phyloP scores from a whole-genome alignment of 2,113 vertebrate genomes.

The Hypomesus transpacificus region DNA sequence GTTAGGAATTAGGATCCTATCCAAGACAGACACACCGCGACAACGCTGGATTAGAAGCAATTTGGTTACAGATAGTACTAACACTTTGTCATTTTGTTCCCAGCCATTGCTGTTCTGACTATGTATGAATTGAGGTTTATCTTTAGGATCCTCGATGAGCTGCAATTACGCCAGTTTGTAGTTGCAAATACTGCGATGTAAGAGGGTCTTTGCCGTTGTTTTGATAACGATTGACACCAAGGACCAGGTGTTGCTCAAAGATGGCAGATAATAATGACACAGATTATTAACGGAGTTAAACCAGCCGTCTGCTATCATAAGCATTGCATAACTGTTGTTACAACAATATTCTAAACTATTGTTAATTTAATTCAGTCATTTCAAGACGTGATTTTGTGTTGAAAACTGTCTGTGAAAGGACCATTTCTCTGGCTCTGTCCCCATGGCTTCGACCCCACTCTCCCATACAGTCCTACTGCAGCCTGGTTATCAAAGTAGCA shows the following conservation, averaged over 20 bases:
- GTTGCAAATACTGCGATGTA: background rate
- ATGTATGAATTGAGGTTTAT: background rate
- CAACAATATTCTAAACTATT: too few species aligned
- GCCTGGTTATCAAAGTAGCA: too few species aligned
- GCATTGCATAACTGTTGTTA: background rate
- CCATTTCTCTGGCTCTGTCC: too few species aligned
- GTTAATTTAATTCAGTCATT: too few species aligned
- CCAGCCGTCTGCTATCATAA: background rate
- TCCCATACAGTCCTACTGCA: too few species aligned
- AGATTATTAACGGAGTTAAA: background rate
- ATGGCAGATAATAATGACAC: too few species aligned
- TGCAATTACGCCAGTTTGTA: constrained; percentile 10
- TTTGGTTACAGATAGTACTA: constrained; percentile 34
- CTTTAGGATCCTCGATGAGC: constrained; percentile 5
- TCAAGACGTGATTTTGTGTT: too few species aligned
- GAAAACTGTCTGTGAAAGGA: too few species aligned
- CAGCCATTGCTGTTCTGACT: background rate
- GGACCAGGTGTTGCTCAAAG: background rate
- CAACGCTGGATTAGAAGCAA: constrained; percentile 43
- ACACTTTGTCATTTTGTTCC: constrained; percentile 41
- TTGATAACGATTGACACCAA: background rate
- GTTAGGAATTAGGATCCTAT: constrained; percentile 56
- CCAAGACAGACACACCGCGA: constrained; percentile 55
- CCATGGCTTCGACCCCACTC: too few species aligned
- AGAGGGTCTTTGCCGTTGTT: background rate